Evolutionary conservation across 2,113 vertebrate species (phyloP).

Genomic region (Arizona elegans): DNA sequence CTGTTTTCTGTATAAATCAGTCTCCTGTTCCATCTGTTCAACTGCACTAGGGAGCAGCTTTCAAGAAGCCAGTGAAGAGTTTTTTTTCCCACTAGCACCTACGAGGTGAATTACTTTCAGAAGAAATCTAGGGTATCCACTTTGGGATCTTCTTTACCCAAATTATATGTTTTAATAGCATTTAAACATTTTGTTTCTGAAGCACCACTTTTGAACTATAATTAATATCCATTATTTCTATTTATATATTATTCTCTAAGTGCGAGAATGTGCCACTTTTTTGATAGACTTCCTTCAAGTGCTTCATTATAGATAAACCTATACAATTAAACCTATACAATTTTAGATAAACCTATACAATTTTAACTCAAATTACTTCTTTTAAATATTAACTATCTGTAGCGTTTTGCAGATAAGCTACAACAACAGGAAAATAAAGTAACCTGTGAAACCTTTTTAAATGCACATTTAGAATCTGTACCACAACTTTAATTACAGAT

Average conservation of each 20-base stretch:
- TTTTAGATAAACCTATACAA: background rate
- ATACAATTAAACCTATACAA: background rate
- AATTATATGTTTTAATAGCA: background rate
- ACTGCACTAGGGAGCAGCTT: background rate
- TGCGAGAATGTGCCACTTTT: background rate
- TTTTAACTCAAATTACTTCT: background rate
- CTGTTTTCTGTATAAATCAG: background rate
- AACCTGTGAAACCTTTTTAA: background rate
- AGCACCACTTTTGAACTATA: background rate
- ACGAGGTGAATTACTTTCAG: background rate
- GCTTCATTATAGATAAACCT: background rate
- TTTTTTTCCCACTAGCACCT: background rate
- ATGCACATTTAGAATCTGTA: background rate
- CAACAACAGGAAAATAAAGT: background rate
- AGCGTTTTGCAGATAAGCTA: background rate
- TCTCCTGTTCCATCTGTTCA: no score
- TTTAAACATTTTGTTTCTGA: background rate
- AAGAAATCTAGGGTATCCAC: background rate
- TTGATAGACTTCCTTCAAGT: background rate
- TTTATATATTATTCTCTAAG: background rate
- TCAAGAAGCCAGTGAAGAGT: background rate
- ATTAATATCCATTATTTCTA: background rate
- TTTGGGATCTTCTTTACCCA: background rate
- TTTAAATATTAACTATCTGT: background rate
- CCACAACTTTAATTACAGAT: background rate